A percentile compares a stretch with the other conserved stretches of the same genome.
Evolutionary conservation across 1,140 invertebrate genomes (phyloP).

Genomic region (Gonioctena quinquepunctata): DNA sequence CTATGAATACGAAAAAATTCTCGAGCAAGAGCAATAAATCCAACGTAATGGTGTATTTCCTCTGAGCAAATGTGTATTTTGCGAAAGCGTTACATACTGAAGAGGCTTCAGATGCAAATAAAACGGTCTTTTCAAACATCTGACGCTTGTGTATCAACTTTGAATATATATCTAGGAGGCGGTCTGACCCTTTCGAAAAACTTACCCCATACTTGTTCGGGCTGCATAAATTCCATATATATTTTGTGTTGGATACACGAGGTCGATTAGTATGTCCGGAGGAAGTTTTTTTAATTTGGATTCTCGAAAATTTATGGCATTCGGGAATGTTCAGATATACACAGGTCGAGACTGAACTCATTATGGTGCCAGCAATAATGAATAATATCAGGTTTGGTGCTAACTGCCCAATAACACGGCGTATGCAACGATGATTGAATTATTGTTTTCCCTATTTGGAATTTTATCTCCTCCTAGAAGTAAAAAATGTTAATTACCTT

Average conservation of each 20-base stretch:
- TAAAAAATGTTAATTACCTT: too few species aligned
- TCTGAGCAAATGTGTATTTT: not conserved
- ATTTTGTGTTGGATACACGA: not conserved
- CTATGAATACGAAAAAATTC: not conserved
- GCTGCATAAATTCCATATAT: not conserved
- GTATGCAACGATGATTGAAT: too few species aligned
- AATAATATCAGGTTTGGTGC: too few species aligned
- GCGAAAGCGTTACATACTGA: not conserved
- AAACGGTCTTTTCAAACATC: not conserved
- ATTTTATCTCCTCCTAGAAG: too few species aligned
- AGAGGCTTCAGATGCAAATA: not conserved
- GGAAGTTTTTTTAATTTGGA: not conserved
- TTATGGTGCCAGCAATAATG: too few species aligned
- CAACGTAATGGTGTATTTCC: not conserved
- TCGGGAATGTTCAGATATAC: too few species aligned
- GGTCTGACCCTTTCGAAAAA: not conserved
- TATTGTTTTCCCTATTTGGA: too few species aligned
- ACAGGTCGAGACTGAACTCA: too few species aligned
- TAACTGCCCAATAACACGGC: too few species aligned
- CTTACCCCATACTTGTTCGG: not conserved
- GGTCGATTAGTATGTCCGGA: not conserved
- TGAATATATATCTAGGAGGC: not conserved
- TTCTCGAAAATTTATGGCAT: not conserved
- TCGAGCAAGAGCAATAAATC: not conserved
- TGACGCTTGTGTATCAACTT: not conserved